phyloP scores from a whole-genome alignment of 2,888 invertebrate species.

The Prosopocoilus inquinatus region DNA sequence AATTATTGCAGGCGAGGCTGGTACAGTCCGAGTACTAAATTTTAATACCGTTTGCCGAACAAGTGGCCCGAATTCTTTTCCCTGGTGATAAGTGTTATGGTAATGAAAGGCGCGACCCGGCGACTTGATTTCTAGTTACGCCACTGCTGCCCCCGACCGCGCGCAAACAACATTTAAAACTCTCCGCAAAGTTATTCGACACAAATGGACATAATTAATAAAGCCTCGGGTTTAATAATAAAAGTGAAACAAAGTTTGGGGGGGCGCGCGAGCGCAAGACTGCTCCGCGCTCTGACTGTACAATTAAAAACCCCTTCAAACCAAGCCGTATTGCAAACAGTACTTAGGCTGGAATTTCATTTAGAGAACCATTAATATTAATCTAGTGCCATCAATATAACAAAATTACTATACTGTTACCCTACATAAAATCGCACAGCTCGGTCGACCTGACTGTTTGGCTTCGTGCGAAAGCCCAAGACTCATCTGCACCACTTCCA shows the following conservation, averaged over 20 bases:
- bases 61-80: too few species aligned
- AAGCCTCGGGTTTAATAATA: slow-evolving; percentile 6
- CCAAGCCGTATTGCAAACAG: slow-evolving; percentile 41
- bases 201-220: too few species aligned
- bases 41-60: too few species aligned
- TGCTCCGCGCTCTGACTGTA: slow-evolving; percentile 25
- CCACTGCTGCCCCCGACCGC: too few species aligned
- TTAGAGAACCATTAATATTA: slow-evolving; percentile 49
- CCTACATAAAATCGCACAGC: slow-evolving; percentile 26
- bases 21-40: too few species aligned
- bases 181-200: too few species aligned
- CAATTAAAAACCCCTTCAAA: slow-evolving; percentile 42
- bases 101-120: too few species aligned
- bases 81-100: too few species aligned
- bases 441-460: neutral
- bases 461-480: neutral
- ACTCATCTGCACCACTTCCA: slow-evolving; percentile 17
- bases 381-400: slow-evolving; percentile 50
- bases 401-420: slow-evolving; percentile 43
- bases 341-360: slow-evolving; percentile 47
- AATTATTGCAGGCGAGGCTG: too few species aligned
- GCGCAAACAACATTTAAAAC: too few species aligned
- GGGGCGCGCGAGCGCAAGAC: neutral
- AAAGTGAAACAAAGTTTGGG: slow-evolving; percentile 13
- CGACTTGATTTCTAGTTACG: too few species aligned